A percentile compares a stretch with the other conserved stretches of the same genome.
Evolutionary conservation across 37 sponge, comb jelly and placozoan species (phyloP).

Genomic region (Ephydatia muelleri): DNA sequence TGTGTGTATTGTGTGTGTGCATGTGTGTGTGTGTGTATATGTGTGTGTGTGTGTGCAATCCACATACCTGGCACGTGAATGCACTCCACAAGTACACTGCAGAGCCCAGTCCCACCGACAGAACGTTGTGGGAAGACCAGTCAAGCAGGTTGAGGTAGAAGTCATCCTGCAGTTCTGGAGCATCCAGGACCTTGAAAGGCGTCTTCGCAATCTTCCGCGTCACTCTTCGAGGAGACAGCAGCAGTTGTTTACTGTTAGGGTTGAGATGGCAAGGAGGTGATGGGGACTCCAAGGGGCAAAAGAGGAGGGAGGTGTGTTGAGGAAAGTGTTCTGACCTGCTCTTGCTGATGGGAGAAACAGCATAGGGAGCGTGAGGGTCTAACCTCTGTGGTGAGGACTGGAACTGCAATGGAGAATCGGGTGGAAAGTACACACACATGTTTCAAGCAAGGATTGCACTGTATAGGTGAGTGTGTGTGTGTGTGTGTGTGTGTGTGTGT

Average conservation of each 20-base stretch:
- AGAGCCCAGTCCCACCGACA: constrained; percentile 89
- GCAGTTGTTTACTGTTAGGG: constrained; percentile 17
- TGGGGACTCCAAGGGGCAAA: neutral
- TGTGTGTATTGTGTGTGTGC: no score
- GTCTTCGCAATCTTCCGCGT: constrained; percentile 88
- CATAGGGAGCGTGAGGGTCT: constrained; percentile 42
- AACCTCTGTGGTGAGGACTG: constrained; percentile 53
- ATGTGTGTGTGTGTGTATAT: no score
- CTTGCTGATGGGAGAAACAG: constrained; percentile 56
- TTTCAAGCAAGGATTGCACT: neutral
- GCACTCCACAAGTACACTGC: constrained; percentile 98
- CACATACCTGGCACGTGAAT: constrained; percentile 64
- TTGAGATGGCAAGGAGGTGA: neutral
- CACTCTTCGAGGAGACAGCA: constrained; percentile 32
- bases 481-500: neutral
- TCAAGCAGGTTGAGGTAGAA: constrained; percentile 98
- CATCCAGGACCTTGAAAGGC: constrained; percentile 96
- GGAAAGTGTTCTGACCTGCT: constrained; percentile 50
- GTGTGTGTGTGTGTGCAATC: no score
- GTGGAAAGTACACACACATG: neutral
- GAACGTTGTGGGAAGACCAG: constrained; percentile 88
- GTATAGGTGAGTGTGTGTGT: neutral
- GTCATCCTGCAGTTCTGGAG: constrained; percentile 97
- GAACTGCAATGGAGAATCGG: constrained; percentile 15
- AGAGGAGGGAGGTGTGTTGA: neutral